A percentile compares a stretch with the other conserved stretches of the same genome.
These are phyloP conservation scores for Taurulus bubalis DNA, from an alignment of 2,113 vertebrate species.

Conservation along the genomic window DNA sequence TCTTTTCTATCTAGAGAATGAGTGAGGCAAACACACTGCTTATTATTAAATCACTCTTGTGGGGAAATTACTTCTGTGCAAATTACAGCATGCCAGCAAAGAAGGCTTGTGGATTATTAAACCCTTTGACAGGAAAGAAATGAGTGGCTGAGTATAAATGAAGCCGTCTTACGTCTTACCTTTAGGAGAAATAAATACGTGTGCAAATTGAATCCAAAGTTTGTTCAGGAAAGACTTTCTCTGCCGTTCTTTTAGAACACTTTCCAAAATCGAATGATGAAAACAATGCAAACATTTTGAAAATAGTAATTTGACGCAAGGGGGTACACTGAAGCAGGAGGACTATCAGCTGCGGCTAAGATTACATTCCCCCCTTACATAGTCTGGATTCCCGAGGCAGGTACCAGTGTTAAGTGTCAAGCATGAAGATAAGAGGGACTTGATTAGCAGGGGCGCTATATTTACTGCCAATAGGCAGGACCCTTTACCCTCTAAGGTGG, in stretches of 20 bases:
- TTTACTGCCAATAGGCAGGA: constrained; percentile 69
- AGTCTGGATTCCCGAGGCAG: constrained; percentile 74
- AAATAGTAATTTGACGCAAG: constrained; percentile 13
- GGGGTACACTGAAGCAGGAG: constrained; percentile 8
- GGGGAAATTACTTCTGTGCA: background rate
- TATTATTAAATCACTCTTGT: background rate
- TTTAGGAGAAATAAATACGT: no score
- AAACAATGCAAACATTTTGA: background rate
- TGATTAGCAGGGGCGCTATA: constrained; percentile 72
- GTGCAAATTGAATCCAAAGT: background rate
- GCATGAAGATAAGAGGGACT: constrained; percentile 72
- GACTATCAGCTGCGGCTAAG: constrained; percentile 56
- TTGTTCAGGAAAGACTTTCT: background rate
- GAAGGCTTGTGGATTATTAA: background rate
- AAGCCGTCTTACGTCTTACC: background rate
- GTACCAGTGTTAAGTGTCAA: constrained; percentile 73
- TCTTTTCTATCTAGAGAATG: background rate
- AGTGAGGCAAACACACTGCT: background rate
- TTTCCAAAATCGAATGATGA: background rate
- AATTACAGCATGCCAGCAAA: background rate
- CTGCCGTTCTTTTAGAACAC: background rate
- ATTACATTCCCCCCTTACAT: constrained; percentile 67
- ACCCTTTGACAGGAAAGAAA: background rate
- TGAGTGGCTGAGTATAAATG: background rate
- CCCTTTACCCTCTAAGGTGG: constrained; percentile 48